Evolutionary conservation across 2,888 invertebrate genomes (phyloP).

Genomic region (Watsonalla binaria): DNA sequence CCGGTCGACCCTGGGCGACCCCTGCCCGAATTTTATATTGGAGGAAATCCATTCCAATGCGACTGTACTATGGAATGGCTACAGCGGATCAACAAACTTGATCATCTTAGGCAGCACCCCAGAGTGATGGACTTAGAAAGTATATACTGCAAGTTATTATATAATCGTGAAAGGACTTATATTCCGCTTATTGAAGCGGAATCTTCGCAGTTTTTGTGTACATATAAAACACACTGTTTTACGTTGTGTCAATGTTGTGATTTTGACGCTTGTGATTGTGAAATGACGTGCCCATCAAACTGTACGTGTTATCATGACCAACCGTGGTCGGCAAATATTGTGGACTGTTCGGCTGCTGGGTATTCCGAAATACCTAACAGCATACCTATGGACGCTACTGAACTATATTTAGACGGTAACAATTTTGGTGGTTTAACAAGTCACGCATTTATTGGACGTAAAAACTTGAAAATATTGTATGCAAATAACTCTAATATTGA

Average conservation of each 20-base stretch:
- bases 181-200: slow-evolving; percentile 92
- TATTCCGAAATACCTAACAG: slow-evolving; percentile 91
- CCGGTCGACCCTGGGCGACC: slow-evolving; percentile 86
- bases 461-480: slow-evolving; percentile 91
- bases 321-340: slow-evolving; percentile 95
- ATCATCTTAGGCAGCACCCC: slow-evolving; percentile 91
- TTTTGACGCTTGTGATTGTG: slow-evolving; percentile 98
- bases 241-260: slow-evolving; percentile 97
- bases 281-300: slow-evolving; percentile 96
- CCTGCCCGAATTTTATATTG: slow-evolving; percentile 94
- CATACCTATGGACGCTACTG: slow-evolving; percentile 97
- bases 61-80: slow-evolving; percentile 98
- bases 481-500: slow-evolving; percentile 93
- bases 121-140: slow-evolving; percentile 93
- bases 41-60: slow-evolving; percentile 95
- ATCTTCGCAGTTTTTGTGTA: slow-evolving; percentile 93
- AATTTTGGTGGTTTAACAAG: slow-evolving; percentile 91
- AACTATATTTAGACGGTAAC: slow-evolving; percentile 95
- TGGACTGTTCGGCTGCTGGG: slow-evolving; percentile 91
- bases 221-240: slow-evolving; percentile 95
- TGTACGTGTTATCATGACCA: slow-evolving; percentile 97
- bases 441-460: slow-evolving; percentile 94
- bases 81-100: slow-evolving; percentile 91
- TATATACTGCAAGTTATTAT: slow-evolving; percentile 91
- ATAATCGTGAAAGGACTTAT: slow-evolving; percentile 90